phyloP scores from a whole-genome alignment of 2,797 vertebrate species.

The Furcifer pardalis region DNA sequence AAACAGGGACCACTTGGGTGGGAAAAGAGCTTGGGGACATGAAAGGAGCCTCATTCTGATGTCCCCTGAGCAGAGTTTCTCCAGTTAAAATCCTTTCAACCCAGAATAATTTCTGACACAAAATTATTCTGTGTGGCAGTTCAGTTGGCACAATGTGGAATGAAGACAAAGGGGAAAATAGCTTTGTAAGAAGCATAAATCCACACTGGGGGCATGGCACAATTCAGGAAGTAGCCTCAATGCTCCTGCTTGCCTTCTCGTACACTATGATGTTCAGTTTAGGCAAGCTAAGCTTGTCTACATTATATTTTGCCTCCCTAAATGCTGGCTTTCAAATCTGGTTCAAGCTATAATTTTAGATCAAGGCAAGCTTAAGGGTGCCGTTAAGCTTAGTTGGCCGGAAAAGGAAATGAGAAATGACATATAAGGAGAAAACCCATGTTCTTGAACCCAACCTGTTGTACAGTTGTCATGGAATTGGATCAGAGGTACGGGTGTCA shows the following conservation, averaged over 20 bases:
- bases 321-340: neutral
- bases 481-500: too few species aligned
- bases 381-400: neutral
- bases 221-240: neutral
- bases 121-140: too few species aligned
- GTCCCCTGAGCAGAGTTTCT: too few species aligned
- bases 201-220: neutral
- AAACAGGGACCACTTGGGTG: too few species aligned
- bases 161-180: constrained; percentile 8
- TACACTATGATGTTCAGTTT: neutral
- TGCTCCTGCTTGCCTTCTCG: neutral
- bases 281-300: neutral
- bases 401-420: neutral
- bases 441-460: neutral
- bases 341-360: neutral
- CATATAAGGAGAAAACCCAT: neutral
- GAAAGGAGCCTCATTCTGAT: too few species aligned
- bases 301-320: neutral
- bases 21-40: too few species aligned
- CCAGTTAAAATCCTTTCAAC: too few species aligned
- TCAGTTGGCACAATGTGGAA: constrained; percentile 18
- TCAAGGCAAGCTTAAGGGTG: neutral
- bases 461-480: neutral
- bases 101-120: too few species aligned
- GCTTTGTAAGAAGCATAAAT: constrained; percentile 25